Evolutionary conservation across 2,888 invertebrate species (phyloP), one percentile per base, ranked within the genome.

Genomic region (Drosophila mulleri): DNA sequence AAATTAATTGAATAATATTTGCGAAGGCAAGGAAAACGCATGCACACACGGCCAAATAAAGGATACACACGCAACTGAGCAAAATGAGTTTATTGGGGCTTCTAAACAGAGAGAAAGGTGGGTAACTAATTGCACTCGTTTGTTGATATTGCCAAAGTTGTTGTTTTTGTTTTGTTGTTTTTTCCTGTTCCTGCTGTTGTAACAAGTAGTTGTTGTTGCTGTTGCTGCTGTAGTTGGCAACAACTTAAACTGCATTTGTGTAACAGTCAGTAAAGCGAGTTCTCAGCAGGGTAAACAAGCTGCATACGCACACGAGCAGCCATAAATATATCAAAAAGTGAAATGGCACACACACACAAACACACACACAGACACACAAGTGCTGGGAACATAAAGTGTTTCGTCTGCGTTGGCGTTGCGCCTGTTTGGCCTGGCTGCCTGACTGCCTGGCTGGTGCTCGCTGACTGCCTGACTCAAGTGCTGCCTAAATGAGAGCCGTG

Each of bases 71-170:
- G 83, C 83, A 80, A 63, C 7, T 16, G 37, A 39, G 16, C 73
- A 74, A 75, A 75, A 91, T 91, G 91, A 68, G 74, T 78, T 78
- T 81, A 78, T 75, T 81, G 75, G 73, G 72, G 79, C 68, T 72
- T 75, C 75, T 75, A 70, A 68, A 57, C 76, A 78, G 78, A 78
- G 71, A 73, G 78, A 89, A 86, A 83, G 88, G 91, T 91, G 69
- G 78, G 89, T 77, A 63, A 63, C 52, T 48, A 63, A 56, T 56
- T 42, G 45, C 39, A 16, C 44, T 48, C 20, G 18, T 56, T 18
- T 37, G 37, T 41, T 47, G 62, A 47, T 37, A 16, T 23, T 57
- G 18, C 26, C 47, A 12, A 35, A 32, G 23, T 35, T 44, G 42
- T 26, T 35, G 42, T n/a, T 65, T 7, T 48, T 53, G 45, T 58